Evolutionary conservation across 2,113 vertebrate genomes (phyloP).

Genomic region (Hippocampus mohnikei): DNA sequence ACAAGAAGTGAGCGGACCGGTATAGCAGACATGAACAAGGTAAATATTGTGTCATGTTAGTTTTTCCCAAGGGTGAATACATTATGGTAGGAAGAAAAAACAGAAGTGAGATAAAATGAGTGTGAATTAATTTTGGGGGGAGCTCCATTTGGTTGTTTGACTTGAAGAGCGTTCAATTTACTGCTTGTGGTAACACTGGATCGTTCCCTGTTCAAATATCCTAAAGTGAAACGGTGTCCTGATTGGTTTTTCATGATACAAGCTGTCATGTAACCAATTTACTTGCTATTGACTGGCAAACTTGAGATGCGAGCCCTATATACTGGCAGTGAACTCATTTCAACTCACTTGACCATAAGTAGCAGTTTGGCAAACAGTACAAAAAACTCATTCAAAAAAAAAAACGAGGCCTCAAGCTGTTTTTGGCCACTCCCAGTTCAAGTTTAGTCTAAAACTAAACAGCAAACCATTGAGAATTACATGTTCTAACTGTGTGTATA

Average conservation of each 20-base stretch:
- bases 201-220: not conserved
- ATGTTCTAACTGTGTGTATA: no score
- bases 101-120: not conserved
- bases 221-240: not conserved
- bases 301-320: no score
- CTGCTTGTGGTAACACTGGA: not conserved
- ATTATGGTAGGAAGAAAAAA: not conserved
- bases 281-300: no score
- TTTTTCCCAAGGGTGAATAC: not conserved
- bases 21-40: not conserved
- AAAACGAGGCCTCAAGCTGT: not conserved
- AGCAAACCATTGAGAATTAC: no score
- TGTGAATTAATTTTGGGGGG: no score
- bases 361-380: not conserved
- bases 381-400: no score
- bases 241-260: not conserved
- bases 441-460: no score
- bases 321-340: not conserved
- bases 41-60: slow-evolving; percentile 2
- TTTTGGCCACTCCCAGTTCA: not conserved
- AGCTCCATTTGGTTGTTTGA: not conserved
- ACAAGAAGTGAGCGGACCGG: not conserved
- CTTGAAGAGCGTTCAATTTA: not conserved
- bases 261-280: no score
- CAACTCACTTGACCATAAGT: not conserved